These are phyloP conservation scores for Helleia helle DNA, from an alignment of 2,888 invertebrate species.

Conservation along the genomic window DNA sequence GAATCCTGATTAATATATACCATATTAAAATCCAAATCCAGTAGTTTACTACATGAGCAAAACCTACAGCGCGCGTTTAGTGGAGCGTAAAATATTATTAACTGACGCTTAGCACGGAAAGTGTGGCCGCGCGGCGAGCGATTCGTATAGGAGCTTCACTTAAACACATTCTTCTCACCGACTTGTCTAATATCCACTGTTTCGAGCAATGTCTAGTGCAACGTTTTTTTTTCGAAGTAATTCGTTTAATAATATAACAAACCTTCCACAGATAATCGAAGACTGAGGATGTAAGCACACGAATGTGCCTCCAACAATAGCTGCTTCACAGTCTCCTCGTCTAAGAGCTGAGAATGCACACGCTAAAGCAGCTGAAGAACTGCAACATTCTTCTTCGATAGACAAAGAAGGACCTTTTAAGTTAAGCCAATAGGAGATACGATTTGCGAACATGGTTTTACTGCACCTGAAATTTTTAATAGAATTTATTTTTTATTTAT, in stretches of 20 bases:
- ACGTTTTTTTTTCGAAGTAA: too few species aligned
- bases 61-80: too few species aligned
- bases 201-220: background rate
- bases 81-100: too few species aligned
- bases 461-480: conserved; percentile 23
- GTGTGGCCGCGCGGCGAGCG: too few species aligned
- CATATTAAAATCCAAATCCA: too few species aligned
- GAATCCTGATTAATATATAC: too few species aligned
- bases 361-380: conserved; percentile 33
- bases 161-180: background rate
- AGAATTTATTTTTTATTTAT: too few species aligned
- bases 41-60: too few species aligned
- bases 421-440: conserved; percentile 44
- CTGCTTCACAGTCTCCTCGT: conserved; percentile 45
- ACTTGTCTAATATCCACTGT: background rate
- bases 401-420: conserved; percentile 37
- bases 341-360: conserved; percentile 32
- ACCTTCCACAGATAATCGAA: conserved; percentile 22
- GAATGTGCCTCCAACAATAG: conserved; percentile 74
- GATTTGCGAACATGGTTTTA: conserved; percentile 39
- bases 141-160: too few species aligned
- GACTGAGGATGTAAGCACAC: conserved; percentile 62
- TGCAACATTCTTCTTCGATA: conserved; percentile 33
- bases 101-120: too few species aligned
- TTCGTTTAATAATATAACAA: background rate